These are phyloP conservation scores for Muscidifurax raptorellus DNA, from an alignment of 1,140 invertebrate genomes.

Conservation along the genomic window DNA sequence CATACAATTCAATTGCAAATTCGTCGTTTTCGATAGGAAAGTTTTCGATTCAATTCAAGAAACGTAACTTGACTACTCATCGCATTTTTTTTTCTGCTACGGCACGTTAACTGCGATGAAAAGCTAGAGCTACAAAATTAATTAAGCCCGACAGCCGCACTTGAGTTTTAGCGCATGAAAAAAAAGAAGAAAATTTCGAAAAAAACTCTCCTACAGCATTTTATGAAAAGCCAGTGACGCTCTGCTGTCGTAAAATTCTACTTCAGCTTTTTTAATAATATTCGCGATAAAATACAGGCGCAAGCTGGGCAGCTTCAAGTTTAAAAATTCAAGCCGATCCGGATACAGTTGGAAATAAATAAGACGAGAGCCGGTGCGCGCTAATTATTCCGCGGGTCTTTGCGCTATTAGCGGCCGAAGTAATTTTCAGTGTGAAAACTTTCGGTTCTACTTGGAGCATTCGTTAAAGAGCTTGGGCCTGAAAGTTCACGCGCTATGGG, in stretches of 20 bases:
- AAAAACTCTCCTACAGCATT: not conserved
- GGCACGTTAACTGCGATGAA: not conserved
- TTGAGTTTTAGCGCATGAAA: not conserved
- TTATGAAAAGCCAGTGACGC: not conserved
- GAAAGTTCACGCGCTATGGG: constrained; percentile 39
- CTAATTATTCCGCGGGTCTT: constrained; percentile 8
- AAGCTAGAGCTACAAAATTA: not conserved
- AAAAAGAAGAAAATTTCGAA: not conserved
- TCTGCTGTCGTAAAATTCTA: not conserved
- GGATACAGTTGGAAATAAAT: not conserved
- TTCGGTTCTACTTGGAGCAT: not conserved
- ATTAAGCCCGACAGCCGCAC: not conserved
- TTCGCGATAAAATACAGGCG: not conserved
- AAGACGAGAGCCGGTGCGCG: not conserved
- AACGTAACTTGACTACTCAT: no score
- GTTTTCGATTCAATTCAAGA: no score
- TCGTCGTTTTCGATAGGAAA: no score
- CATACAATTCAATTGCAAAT: no score
- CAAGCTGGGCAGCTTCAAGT: not conserved
- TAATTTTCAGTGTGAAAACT: constrained; percentile 48
- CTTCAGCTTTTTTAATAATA: not conserved
- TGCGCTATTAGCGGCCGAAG: constrained; percentile 20
- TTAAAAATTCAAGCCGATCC: not conserved
- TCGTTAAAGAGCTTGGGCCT: constrained; percentile 11
- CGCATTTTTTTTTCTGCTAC: no score